Conservation (phyloP, 2,797 vertebrate species). For the Coluber constrictor region DNA sequence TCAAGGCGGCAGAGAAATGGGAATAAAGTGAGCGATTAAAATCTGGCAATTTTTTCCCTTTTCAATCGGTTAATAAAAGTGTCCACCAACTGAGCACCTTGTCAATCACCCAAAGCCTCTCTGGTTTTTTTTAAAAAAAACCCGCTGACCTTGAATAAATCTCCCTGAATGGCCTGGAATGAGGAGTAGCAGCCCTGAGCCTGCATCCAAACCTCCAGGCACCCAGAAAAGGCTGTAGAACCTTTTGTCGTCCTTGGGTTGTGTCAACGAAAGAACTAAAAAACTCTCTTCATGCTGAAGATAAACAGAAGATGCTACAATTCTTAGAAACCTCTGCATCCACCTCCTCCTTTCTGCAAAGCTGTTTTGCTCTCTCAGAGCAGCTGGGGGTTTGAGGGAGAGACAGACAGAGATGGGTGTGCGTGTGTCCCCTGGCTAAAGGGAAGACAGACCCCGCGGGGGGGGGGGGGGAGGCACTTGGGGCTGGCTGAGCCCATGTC, state of each 20-base stretch:
- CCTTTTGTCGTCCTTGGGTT: too few species aligned
- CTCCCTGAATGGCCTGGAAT: background rate
- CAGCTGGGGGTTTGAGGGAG: background rate
- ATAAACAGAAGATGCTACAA: background rate
- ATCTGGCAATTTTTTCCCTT: background rate
- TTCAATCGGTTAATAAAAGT: background rate
- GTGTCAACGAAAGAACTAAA: background rate
- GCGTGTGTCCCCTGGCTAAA: background rate
- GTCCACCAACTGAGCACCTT: background rate
- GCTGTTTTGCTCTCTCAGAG: background rate
- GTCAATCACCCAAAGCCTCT: background rate
- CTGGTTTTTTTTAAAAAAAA: background rate
- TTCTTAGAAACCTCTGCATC: background rate
- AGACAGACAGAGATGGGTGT: fast-evolving
- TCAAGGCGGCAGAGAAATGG: background rate
- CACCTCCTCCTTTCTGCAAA: background rate
- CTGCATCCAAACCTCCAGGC: background rate
- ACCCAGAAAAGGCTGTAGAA: background rate
- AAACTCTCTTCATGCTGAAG: background rate
- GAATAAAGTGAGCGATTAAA: background rate
- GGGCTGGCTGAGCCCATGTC: too few species aligned
- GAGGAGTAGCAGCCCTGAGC: background rate
- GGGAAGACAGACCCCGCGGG: background rate
- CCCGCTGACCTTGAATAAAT: background rate
- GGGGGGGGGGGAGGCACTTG: too few species aligned